phyloP scores from a whole-genome alignment of 92 coral and sea anemone species.

The Meandrina meandrites region DNA sequence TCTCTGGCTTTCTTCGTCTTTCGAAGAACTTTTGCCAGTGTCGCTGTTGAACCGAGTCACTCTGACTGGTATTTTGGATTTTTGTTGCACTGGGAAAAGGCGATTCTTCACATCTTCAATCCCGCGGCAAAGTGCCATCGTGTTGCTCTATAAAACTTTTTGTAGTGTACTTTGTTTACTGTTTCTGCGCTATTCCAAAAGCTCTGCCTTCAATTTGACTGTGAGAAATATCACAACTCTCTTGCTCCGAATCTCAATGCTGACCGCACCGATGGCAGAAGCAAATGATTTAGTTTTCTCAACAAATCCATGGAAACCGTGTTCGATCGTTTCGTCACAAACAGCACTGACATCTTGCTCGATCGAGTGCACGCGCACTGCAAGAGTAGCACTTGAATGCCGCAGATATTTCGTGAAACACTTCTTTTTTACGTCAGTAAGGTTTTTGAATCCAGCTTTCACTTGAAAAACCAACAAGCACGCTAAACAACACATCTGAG shows the following conservation, averaged over 20 bases:
- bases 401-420: too few species aligned
- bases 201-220: background rate
- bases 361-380: background rate
- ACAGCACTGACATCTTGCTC: background rate
- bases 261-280: background rate
- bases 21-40: background rate
- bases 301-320: background rate
- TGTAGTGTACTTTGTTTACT: background rate
- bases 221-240: background rate
- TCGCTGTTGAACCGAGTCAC: background rate
- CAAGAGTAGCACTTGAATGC: background rate
- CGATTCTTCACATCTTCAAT: background rate
- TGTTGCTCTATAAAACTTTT: background rate
- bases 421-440: too few species aligned
- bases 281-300: background rate
- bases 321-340: constrained; percentile 4
- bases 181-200: background rate
- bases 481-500: too few species aligned
- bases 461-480: too few species aligned
- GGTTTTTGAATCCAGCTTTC: too few species aligned
- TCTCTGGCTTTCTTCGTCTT: background rate
- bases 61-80: constrained; percentile 16
- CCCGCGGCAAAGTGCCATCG: background rate
- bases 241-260: background rate
- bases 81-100: background rate